Evolutionary conservation across 1,140 invertebrate species (phyloP).

Genomic region (Pectinophora gossypiella): DNA sequence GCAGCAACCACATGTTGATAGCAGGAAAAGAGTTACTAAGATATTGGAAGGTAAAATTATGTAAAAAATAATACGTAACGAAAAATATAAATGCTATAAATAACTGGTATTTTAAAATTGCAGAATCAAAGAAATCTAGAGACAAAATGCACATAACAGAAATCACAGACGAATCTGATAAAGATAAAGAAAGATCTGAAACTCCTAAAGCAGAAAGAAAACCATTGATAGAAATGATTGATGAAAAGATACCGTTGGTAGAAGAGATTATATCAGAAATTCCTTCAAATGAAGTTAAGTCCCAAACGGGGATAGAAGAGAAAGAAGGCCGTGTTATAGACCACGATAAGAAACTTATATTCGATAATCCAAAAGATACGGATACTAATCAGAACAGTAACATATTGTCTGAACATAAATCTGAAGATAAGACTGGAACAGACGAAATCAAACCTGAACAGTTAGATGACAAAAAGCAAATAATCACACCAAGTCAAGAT

Average conservation of each 20-base stretch:
- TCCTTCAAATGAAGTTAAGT: too few species aligned
- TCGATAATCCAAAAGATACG: neutral
- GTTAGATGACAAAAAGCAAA: neutral
- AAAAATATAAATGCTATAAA: too few species aligned
- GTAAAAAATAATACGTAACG: neutral
- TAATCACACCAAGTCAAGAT: neutral
- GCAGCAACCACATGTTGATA: slow-evolving; percentile 32
- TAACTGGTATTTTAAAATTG: neutral
- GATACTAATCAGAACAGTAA: too few species aligned
- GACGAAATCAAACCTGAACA: neutral
- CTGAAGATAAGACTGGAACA: too few species aligned
- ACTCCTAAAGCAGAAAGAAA: slow-evolving; percentile 10
- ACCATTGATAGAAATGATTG: slow-evolving; percentile 9
- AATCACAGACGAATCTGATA: slow-evolving; percentile 7
- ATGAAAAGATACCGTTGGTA: slow-evolving; percentile 38
- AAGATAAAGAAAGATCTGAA: slow-evolving; percentile 1
- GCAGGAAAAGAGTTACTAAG: slow-evolving; percentile 16
- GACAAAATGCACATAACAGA: slow-evolving; percentile 18
- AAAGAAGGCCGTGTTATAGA: neutral
- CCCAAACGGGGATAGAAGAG: slow-evolving; percentile 13
- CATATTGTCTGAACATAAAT: too few species aligned
- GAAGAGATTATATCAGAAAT: too few species aligned
- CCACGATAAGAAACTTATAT: too few species aligned
- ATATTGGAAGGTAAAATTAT: slow-evolving; percentile 19
- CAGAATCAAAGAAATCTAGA: slow-evolving; percentile 10